Evolutionary conservation across 2,113 vertebrate genomes (phyloP).

Genomic region (Sinosuthora webbiana): DNA sequence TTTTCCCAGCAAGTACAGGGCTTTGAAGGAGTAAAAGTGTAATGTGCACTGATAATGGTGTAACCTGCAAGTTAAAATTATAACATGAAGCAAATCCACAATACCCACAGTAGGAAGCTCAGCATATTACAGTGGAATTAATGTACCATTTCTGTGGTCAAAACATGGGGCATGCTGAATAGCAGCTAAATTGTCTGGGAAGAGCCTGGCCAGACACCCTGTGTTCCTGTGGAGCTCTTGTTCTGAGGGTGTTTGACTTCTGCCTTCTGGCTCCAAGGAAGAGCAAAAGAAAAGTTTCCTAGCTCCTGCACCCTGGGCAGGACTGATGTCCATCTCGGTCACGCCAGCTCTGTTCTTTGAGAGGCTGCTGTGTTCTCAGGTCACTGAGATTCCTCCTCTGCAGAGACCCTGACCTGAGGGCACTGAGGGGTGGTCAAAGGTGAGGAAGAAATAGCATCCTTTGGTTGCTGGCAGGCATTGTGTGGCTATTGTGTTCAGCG

Average conservation of each 20-base stretch:
- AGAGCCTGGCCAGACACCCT: background rate
- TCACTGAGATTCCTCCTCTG: background rate
- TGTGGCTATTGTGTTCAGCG: background rate
- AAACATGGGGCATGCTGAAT: background rate
- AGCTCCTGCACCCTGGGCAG: accelerated
- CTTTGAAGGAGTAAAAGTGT: background rate
- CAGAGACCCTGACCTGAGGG: background rate
- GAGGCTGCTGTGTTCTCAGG: background rate
- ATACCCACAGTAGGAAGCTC: background rate
- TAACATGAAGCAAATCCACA: background rate
- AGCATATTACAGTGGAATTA: background rate
- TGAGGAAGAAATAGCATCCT: background rate
- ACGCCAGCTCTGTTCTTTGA: background rate
- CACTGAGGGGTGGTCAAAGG: background rate
- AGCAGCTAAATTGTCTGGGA: background rate
- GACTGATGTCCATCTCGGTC: accelerated
- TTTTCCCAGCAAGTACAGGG: accelerated
- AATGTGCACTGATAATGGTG: background rate
- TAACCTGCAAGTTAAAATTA: background rate
- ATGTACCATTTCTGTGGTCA: background rate
- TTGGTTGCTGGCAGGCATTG: background rate
- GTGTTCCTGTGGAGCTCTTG: background rate
- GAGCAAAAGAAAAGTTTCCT: background rate
- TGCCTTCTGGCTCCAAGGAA: background rate
- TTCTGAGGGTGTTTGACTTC: background rate